These are phyloP conservation scores for Lasiommata megera DNA, from an alignment of 2,888 invertebrate species.

Conservation along the genomic window DNA sequence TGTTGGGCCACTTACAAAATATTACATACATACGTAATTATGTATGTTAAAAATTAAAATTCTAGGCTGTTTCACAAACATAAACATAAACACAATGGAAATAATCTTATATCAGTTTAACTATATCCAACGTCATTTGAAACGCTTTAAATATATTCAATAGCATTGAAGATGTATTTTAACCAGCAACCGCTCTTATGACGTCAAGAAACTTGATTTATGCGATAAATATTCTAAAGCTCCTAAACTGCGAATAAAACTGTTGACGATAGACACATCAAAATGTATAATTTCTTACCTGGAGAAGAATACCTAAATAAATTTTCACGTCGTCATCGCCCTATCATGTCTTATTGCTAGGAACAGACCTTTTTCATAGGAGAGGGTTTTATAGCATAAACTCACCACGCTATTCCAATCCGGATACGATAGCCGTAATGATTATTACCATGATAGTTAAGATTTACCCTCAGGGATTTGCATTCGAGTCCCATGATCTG, in stretches of 20 bases:
- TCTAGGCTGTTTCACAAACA: constrained; percentile 10
- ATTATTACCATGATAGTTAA: too few species aligned
- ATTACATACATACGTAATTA: too few species aligned
- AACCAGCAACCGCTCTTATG: constrained; percentile 43
- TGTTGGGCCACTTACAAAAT: too few species aligned
- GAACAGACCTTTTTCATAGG: too few species aligned
- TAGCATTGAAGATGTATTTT: constrained; percentile 43
- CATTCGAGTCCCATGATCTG: too few species aligned
- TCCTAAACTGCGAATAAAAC: constrained; percentile 31
- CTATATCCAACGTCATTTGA: constrained; percentile 24
- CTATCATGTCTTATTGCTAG: too few species aligned
- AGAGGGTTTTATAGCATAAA: too few species aligned
- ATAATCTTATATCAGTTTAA: constrained; percentile 10
- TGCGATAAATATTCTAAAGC: constrained; percentile 46
- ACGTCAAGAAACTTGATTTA: constrained; percentile 59
- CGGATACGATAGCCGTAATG: too few species aligned
- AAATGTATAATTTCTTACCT: constrained; percentile 33
- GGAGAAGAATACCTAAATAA: constrained; percentile 4
- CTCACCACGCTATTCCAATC: too few species aligned
- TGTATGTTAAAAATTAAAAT: neutral
- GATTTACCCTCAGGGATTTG: too few species aligned
- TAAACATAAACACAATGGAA: constrained; percentile 14
- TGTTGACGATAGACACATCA: constrained; percentile 29
- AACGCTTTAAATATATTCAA: constrained; percentile 29
- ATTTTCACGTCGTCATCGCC: too few species aligned